Percentiles rank a stretch among this genome's conserved stretches.
phyloP scores from a whole-genome alignment of 1,140 invertebrate species.

The Idris sp. region DNA sequence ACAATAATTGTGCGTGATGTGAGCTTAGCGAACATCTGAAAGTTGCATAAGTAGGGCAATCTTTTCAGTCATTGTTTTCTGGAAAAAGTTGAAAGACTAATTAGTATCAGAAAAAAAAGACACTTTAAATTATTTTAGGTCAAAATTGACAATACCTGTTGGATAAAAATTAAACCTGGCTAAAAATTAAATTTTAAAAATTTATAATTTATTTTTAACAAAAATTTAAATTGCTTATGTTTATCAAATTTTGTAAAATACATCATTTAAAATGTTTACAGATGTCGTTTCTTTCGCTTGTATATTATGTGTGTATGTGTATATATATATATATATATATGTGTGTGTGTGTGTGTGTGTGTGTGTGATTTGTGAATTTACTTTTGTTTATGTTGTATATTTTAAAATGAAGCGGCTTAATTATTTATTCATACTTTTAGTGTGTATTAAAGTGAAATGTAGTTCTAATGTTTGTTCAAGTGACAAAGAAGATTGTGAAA shows the following conservation, averaged over 20 bases:
- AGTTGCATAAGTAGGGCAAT: constrained; percentile 65
- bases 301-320: too few relatives aligned
- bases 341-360: too few relatives aligned
- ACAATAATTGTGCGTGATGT: constrained; percentile 60
- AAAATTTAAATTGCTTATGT: too few relatives aligned
- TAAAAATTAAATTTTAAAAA: too few relatives aligned
- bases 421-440: constrained; percentile 39
- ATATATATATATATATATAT: too few relatives aligned
- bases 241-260: too few relatives aligned
- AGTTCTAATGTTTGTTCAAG: constrained; percentile 35
- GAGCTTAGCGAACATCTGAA: constrained; percentile 52
- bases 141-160: constrained; percentile 55
- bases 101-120: constrained; percentile 31
- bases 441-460: constrained; percentile 23
- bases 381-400: constrained; percentile 19
- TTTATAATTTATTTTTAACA: too few relatives aligned
- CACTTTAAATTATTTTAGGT: constrained; percentile 38
- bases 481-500: constrained; percentile 19
- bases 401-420: constrained; percentile 21
- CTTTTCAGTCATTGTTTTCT: constrained; percentile 61
- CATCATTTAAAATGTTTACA: too few relatives aligned
- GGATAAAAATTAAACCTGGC: too few relatives aligned
- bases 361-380: too few relatives aligned
- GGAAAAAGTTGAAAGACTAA: constrained; percentile 55
- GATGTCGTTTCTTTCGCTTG: constrained; percentile 3